These are phyloP conservation scores for Limnephilus lunatus DNA, from an alignment of 2,888 invertebrate species.

Conservation along the genomic window DNA sequence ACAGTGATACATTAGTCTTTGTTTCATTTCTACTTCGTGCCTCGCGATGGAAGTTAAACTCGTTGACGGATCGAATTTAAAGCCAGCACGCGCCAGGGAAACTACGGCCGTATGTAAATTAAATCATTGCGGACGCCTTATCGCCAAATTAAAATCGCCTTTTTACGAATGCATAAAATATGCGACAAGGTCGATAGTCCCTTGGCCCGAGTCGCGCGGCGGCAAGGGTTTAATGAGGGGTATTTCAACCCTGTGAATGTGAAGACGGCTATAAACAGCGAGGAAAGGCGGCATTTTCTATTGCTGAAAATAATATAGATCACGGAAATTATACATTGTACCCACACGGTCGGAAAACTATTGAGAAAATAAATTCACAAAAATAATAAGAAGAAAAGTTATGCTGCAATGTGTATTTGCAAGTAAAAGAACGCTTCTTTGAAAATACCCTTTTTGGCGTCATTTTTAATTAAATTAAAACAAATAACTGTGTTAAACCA, in stretches of 20 bases:
- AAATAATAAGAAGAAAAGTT: too few relatives aligned
- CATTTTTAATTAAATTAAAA: too few relatives aligned
- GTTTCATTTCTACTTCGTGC: not conserved
- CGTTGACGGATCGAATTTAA: conserved; percentile 29
- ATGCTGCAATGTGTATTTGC: too few relatives aligned
- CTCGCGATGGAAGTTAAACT: not conserved
- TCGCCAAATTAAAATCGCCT: conserved; percentile 47
- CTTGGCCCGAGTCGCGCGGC: not conserved
- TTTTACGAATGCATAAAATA: conserved; percentile 53
- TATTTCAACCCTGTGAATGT: conserved; percentile 21
- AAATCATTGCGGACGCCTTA: conserved; percentile 38
- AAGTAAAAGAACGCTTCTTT: not conserved
- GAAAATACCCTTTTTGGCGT: too few relatives aligned
- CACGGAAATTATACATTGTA: conserved; percentile 11
- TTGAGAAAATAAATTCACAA: not conserved
- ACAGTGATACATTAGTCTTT: not conserved
- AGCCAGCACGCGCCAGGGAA: conserved; percentile 22
- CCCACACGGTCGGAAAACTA: not conserved
- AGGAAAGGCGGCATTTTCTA: not conserved
- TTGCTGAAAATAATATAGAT: conserved; percentile 25
- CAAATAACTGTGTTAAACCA: too few relatives aligned
- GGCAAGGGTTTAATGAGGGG: conserved; percentile 41
- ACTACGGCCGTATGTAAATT: conserved; percentile 40
- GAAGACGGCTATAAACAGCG: not conserved
- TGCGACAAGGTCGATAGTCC: conserved; percentile 34